phyloP scores from a whole-genome alignment of 2,888 invertebrate genomes.

The Agrenia bidenticulata region DNA sequence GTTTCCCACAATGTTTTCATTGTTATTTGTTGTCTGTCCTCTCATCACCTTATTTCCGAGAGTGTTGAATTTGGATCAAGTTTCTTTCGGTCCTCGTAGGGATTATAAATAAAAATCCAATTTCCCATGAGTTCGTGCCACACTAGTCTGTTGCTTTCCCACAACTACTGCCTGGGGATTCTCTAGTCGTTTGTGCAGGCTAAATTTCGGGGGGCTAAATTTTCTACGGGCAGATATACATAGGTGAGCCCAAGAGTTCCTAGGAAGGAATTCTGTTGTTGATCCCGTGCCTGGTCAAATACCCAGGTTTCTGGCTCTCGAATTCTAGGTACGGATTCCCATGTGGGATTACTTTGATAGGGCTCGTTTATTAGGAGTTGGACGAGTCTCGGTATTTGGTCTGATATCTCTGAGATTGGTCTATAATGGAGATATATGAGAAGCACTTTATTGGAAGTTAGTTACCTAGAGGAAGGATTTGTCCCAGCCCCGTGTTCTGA shows the following conservation, averaged over 20 bases:
- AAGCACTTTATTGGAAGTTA: no score
- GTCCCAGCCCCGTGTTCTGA: no score
- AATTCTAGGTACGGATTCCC: background rate
- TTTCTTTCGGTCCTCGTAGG: background rate
- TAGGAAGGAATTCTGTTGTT: background rate
- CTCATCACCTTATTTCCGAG: background rate
- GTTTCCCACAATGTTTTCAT: constrained; percentile 1
- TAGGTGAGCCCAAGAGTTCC: background rate
- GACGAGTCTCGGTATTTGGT: no score
- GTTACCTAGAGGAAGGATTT: no score
- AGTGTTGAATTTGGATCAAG: background rate
- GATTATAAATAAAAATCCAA: constrained; percentile 12
- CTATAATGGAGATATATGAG: no score
- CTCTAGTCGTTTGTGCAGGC: background rate
- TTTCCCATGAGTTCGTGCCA: constrained; percentile 6
- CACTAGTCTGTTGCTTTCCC: background rate
- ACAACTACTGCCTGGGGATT: constrained; percentile 1
- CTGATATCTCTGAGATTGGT: background rate
- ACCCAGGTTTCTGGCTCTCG: background rate
- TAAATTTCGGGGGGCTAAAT: background rate
- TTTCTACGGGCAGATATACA: background rate
- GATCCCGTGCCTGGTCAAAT: background rate
- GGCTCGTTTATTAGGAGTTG: background rate
- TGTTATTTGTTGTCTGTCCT: background rate
- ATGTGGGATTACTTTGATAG: constrained; percentile 10